A percentile compares a stretch with the other conserved stretches of the same genome.
Evolutionary conservation across 1,140 invertebrate species (phyloP).

Genomic region (Zaprionus capensis): DNA sequence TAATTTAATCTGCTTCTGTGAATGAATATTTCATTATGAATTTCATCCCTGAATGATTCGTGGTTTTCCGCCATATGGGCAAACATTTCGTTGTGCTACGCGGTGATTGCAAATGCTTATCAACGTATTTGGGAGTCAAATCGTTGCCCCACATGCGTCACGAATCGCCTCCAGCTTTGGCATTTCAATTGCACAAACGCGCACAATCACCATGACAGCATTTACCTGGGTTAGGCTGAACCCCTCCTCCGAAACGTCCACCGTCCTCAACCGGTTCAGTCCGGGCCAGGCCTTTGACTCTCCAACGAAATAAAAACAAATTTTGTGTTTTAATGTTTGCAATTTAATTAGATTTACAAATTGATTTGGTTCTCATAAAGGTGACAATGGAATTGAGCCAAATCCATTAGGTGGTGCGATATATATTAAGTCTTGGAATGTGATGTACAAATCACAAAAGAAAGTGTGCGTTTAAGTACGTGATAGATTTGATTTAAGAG

Average conservation of each 20-base stretch:
- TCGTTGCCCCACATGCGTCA: slow-evolving; percentile 30
- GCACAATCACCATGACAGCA: slow-evolving; percentile 44
- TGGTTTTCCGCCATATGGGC: neutral
- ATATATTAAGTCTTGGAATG: slow-evolving; percentile 42
- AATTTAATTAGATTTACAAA: slow-evolving; percentile 47
- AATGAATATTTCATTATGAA: neutral
- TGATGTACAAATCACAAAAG: slow-evolving; percentile 35
- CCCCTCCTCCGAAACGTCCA: neutral
- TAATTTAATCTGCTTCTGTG: neutral
- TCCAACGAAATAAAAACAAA: neutral
- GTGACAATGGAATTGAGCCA: slow-evolving; percentile 36
- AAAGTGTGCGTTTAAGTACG: slow-evolving; percentile 48
- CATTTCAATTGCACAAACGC: slow-evolving; percentile 42
- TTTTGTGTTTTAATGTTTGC: slow-evolving; percentile 4
- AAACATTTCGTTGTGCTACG: neutral
- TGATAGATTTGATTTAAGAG: slow-evolving; percentile 8
- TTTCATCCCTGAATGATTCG: neutral
- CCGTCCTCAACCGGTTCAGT: neutral
- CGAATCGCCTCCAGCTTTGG: slow-evolving; percentile 21
- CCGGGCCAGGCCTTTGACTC: neutral
- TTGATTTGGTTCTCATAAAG: slow-evolving; percentile 16
- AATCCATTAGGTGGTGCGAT: slow-evolving; percentile 27
- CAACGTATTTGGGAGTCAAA: slow-evolving; percentile 65
- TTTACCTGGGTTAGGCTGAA: neutral
- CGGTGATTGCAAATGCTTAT: slow-evolving; percentile 53